Conservation (phyloP, 2,888 invertebrate species). For the Dorcus parallelipipedus region DNA sequence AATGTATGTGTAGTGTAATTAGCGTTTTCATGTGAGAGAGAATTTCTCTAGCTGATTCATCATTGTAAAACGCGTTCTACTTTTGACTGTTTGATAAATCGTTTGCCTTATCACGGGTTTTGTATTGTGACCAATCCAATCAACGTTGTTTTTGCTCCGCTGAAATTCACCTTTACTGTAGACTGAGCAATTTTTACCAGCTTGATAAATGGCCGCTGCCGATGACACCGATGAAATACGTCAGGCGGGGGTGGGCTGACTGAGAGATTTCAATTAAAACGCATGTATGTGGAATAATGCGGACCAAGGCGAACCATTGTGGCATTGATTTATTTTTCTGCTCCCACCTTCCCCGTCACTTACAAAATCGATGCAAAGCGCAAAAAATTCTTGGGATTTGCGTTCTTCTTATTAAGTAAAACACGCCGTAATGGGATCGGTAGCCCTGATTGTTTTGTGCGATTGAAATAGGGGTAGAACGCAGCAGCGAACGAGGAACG, state of each 20-base stretch:
- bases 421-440: neutral
- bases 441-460: constrained; percentile 29
- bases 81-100: constrained; percentile 2
- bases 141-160: constrained; percentile 34
- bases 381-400: too few relatives aligned
- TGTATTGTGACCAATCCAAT: neutral
- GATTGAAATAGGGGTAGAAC: constrained; percentile 26
- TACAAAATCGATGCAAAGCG: too few relatives aligned
- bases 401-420: too few relatives aligned
- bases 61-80: constrained; percentile 2
- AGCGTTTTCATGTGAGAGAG: constrained; percentile 5
- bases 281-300: constrained; percentile 53
- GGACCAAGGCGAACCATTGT: constrained; percentile 34
- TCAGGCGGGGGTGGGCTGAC: constrained; percentile 22
- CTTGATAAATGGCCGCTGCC: constrained; percentile 50
- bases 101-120: neutral
- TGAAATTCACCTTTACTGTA: constrained; percentile 49
- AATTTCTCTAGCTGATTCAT: constrained; percentile 10
- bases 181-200: constrained; percentile 49
- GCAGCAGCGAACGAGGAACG: constrained; percentile 22
- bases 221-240: constrained; percentile 52
- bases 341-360: too few relatives aligned
- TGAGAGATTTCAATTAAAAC: constrained; percentile 49
- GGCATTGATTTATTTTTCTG: constrained; percentile 24
- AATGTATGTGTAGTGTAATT: constrained; percentile 15